Percentiles rank a stretch among this genome's conserved stretches.
phyloP scores from a whole-genome alignment of 2,888 invertebrate genomes.

The Priocnemis perturbator region DNA sequence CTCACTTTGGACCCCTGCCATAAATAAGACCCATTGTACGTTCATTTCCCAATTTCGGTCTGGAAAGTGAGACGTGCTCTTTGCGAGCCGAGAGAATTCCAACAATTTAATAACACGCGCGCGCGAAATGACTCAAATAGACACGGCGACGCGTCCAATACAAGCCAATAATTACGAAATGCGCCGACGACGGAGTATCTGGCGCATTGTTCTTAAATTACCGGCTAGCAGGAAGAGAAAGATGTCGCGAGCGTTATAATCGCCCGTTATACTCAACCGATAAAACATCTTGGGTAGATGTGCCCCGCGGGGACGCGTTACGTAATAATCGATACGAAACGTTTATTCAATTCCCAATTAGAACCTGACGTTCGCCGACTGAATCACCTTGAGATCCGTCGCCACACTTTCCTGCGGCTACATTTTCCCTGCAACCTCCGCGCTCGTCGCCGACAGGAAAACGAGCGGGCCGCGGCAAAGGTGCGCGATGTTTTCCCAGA shows the following conservation, averaged over 20 bases:
- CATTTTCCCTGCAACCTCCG: too few relatives aligned
- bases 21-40: too few relatives aligned
- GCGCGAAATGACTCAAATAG: background rate
- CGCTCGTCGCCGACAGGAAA: too few relatives aligned
- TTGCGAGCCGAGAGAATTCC: too few relatives aligned
- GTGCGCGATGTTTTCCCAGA: too few relatives aligned
- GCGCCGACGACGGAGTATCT: constrained; percentile 13
- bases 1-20: too few relatives aligned
- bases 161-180: constrained; percentile 28
- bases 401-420: constrained; percentile 9
- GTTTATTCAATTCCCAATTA: constrained; percentile 7
- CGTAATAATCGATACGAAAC: constrained; percentile 21
- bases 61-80: too few relatives aligned
- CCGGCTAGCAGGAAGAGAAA: too few relatives aligned
- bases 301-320: constrained; percentile 3
- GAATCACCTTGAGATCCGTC: constrained; percentile 8
- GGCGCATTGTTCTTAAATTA: constrained; percentile 24
- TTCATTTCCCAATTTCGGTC: too few relatives aligned
- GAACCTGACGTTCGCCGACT: constrained; percentile 15
- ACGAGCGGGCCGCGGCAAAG: too few relatives aligned
- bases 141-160: background rate
- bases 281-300: constrained; percentile 25
- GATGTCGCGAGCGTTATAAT: too few relatives aligned
- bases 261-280: constrained; percentile 8
- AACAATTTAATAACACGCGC: too few relatives aligned